These are phyloP conservation scores for Oxycera nigricornis DNA, from an alignment of 2,888 invertebrate genomes.

Conservation along the genomic window DNA sequence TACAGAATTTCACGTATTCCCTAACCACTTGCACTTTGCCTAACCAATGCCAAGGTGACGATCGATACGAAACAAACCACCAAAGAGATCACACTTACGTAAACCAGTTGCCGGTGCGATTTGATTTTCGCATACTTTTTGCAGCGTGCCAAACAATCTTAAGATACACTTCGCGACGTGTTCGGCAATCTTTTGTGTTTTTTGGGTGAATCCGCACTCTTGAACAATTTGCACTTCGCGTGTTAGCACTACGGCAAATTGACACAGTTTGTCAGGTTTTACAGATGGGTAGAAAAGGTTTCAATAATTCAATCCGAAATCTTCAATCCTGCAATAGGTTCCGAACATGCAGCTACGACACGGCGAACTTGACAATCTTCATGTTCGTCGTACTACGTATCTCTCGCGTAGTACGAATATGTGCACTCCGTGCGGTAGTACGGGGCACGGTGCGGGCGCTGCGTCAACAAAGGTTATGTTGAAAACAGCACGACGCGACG, in stretches of 20 bases:
- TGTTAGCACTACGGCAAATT: too few species aligned
- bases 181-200: too few species aligned
- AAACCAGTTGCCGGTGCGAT: slow-evolving; percentile 44
- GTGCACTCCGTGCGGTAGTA: background rate
- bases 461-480: slow-evolving; percentile 15
- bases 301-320: too few species aligned
- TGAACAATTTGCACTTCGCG: too few species aligned
- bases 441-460: background rate
- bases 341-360: background rate
- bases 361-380: background rate
- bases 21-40: too few species aligned
- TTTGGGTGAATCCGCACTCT: too few species aligned
- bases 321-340: too few species aligned
- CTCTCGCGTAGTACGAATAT: background rate
- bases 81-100: slow-evolving; percentile 41
- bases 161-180: slow-evolving; percentile 8
- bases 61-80: too few species aligned
- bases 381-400: slow-evolving; percentile 6
- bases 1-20: too few species aligned
- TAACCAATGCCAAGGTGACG: too few species aligned
- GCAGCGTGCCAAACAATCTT: background rate
- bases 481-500: background rate
- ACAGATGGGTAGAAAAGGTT: too few species aligned
- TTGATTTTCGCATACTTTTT: slow-evolving; percentile 23
- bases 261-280: too few species aligned